Base-by-base conservation (phyloP, 1,140 invertebrate genomes). In the Drusus annulatus region DNA sequence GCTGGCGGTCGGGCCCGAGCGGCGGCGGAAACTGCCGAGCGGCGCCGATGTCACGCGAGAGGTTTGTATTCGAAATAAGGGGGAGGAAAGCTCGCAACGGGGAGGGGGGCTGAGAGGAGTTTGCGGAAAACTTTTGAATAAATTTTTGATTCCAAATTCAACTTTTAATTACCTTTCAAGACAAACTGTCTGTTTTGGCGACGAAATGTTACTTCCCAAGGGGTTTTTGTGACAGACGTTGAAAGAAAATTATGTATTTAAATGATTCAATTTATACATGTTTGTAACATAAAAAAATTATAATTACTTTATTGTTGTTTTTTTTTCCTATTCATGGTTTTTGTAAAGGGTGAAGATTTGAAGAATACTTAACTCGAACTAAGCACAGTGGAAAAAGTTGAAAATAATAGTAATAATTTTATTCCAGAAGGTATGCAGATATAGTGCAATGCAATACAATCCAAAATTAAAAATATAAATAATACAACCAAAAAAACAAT, bases 1-100 rank as follows among this genome's bases (percentile, higher is more conserved):
- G 52, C 23, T 75, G 76, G 62, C 68, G 74, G 65, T 56, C 78
- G 75, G 21, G 51, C 56, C 81, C 78, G 81, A 83, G 60, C 25
- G 13, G 0, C 0, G 56, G 74, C 79, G 79, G 36, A 78, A 65
- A 19, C 21, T 2, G 6, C 76, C 77, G 76, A 83, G 19, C 36
- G 52, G 10, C 15, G 25, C 78, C 77, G 78, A 79, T 45, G 58
- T 50, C 74, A 54, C 69, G 45, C 75, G 80, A 73, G 75, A 58
- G 71, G 76, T 54, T 60, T 52, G 62, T 78, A 52, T 63, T 68
- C 50, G 62, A 52, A 54, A 52, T 23, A 19, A 68, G 76, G 36
- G 76, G 76, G 50, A 54, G 50, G 62, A 68, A 16, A 17, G 56
- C 15, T 63, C 36, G 5, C 54, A 25, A 13, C 8, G 62, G 62